Base-by-base conservation (phyloP, 1,140 invertebrate species). In the Trichoplusia ni region DNA sequence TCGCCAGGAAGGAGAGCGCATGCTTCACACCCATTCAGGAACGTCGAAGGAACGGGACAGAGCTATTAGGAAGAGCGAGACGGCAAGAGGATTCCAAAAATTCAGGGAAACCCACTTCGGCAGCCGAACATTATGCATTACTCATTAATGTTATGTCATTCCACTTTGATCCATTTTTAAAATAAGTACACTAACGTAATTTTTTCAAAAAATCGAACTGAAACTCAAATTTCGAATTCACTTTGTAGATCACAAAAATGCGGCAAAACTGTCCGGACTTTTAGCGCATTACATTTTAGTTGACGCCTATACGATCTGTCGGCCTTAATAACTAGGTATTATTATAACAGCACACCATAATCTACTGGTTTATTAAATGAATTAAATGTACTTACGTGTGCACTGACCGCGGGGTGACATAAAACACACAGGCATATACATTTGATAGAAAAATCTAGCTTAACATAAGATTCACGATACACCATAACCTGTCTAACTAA, bases 291-390 rank as follows among this genome's bases (percentile, higher is more conserved):
- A n/a, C n/a, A n/a, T n/a, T n/a, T n/a, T n/a, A n/a, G 54, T 13
- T 19, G 4, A 62, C 60, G 54, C 44, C 38, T 53, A 21, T 49
- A 27, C 44, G 40, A 65, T 54, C 59, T 18, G 38, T 63, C 29
- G 13, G 13, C 40, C 54, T 61, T 56, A 53, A 73, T 81, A 81
- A 81, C 76, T 67, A n/a, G n/a, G 76, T 71, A 81, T 79, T 79
- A 81, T n/a, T n/a, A n/a, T n/a, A 60, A 56, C 64, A 63, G 60
- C 75, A 77, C 51, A 38, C 60, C 35, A 71, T 47, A 61, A 47
- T 53, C 37, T 29, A 58, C 25, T 21, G 23, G 54, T 44, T 13
- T 42, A 44, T 44, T 29, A 31, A 14, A 58, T 58, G 9, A 19
- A 13, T 13, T 6, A 56, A 29, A 25, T 65, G 13, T 70, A 77